Percentiles rank a stretch among this genome's conserved stretches.
These are phyloP conservation scores for Sphenopsis melanotis DNA, from an alignment of 2,797 vertebrate species.

Conservation along the genomic window DNA sequence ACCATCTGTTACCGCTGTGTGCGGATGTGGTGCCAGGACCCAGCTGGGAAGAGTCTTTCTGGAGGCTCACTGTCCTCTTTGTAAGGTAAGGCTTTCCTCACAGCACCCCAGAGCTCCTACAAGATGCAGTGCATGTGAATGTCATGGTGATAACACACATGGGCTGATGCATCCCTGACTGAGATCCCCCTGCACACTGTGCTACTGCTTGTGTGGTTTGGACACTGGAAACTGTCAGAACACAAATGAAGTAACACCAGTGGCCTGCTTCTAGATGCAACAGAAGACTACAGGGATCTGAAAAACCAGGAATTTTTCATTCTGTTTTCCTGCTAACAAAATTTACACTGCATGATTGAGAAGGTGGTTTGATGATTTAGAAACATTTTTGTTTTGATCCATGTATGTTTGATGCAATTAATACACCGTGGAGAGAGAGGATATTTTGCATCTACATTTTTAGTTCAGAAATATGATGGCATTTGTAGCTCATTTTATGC, in stretches of 20 bases:
- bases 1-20: conserved; percentile 94
- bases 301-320: not conserved
- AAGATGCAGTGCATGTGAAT: not conserved
- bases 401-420: not conserved
- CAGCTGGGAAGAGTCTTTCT: conserved; percentile 97
- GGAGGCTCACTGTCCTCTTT: conserved; percentile 90
- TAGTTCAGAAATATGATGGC: not conserved
- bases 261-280: not conserved
- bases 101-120: not conserved
- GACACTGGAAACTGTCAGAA: not conserved
- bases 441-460: not conserved
- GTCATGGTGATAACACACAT: rapidly evolving
- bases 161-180: not conserved
- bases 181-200: not conserved
- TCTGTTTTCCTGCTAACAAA: not conserved
- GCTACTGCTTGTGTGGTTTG: not conserved
- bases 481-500: not conserved
- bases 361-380: not conserved
- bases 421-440: not conserved
- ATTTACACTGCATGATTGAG: not conserved
- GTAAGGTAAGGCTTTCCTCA: conserved; percentile 80
- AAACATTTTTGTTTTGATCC: not conserved
- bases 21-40: conserved; percentile 95
- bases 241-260: not conserved
- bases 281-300: not conserved